Conservation (phyloP, 2,113 vertebrate genomes). For the Malurus melanocephalus region DNA sequence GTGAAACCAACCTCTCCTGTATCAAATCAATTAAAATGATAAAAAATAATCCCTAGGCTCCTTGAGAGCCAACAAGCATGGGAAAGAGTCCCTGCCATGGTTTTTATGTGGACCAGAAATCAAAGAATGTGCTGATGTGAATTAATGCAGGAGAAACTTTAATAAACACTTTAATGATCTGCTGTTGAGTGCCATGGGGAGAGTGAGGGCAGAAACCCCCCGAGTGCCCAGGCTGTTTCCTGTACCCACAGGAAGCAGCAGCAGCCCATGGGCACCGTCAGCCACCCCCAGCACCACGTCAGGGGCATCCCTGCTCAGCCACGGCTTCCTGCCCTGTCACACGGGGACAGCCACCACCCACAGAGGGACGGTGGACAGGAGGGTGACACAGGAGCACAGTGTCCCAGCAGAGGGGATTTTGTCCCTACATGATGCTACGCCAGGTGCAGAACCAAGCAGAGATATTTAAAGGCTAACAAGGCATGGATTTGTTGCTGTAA, state of each 20-base stretch:
- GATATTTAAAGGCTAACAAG: fast-evolving
- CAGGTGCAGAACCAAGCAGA: neutral
- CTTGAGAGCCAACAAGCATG: neutral
- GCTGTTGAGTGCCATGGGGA: neutral
- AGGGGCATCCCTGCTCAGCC: neutral
- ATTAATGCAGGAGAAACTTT: neutral
- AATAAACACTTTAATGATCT: fast-evolving
- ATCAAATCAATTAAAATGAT: neutral
- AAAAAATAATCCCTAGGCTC: neutral
- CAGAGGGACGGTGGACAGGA: fast-evolving
- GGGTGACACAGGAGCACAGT: neutral
- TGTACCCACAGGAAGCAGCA: neutral
- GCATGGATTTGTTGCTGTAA: neutral
- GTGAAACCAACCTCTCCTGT: neutral
- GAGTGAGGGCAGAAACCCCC: fast-evolving
- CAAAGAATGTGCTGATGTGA: fast-evolving
- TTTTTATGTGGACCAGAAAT: neutral
- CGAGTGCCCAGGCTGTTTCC: fast-evolving
- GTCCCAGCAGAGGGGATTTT: fast-evolving
- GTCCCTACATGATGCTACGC: fast-evolving
- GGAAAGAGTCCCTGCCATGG: neutral
- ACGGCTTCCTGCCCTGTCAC: neutral
- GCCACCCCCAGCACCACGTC: neutral
- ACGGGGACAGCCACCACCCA: fast-evolving
- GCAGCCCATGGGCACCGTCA: neutral